These are phyloP conservation scores for Sphaerophoria rueppellii DNA, from an alignment of 2,888 invertebrate genomes.

Conservation along the genomic window DNA sequence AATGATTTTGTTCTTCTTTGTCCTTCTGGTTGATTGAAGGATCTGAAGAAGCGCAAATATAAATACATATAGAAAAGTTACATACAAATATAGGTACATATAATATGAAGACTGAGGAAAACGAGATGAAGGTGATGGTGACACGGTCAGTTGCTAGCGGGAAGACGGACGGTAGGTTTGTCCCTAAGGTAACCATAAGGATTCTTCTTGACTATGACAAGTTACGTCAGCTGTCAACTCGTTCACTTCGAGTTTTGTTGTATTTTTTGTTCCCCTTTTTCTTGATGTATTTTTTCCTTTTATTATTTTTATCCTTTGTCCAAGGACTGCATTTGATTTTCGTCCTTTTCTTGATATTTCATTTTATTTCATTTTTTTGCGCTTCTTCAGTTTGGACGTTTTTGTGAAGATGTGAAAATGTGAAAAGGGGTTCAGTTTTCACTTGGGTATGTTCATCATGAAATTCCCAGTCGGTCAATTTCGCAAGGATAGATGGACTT, in stretches of 20 bases:
- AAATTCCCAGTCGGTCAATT: slow-evolving; percentile 74
- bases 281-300: slow-evolving; percentile 27
- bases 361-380: slow-evolving; percentile 45
- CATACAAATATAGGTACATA: not conserved
- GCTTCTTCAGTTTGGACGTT: slow-evolving; percentile 7
- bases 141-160: slow-evolving; percentile 17
- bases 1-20: slow-evolving; percentile 64
- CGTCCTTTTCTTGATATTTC: slow-evolving; percentile 21
- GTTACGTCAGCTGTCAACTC: slow-evolving; percentile 74
- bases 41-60: slow-evolving; percentile 71
- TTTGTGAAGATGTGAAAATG: slow-evolving; percentile 30
- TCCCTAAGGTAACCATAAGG: slow-evolving; percentile 72
- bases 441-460: slow-evolving; percentile 73
- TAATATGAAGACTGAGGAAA: slow-evolving; percentile 8
- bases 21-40: slow-evolving; percentile 73
- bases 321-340: slow-evolving; percentile 72
- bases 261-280: slow-evolving; percentile 52
- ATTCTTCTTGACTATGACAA: slow-evolving; percentile 74
- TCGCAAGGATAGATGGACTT: slow-evolving; percentile 72
- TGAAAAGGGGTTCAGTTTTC: slow-evolving; percentile 62
- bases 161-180: slow-evolving; percentile 30
- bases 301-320: slow-evolving; percentile 60
- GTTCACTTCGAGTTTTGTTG: slow-evolving; percentile 62
- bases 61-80: not conserved
- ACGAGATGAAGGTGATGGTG: slow-evolving; percentile 68